Evolutionary conservation across 2,113 vertebrate genomes (phyloP), one percentile per base, ranked within the genome.

Genomic region (Microtus richardsoni): DNA sequence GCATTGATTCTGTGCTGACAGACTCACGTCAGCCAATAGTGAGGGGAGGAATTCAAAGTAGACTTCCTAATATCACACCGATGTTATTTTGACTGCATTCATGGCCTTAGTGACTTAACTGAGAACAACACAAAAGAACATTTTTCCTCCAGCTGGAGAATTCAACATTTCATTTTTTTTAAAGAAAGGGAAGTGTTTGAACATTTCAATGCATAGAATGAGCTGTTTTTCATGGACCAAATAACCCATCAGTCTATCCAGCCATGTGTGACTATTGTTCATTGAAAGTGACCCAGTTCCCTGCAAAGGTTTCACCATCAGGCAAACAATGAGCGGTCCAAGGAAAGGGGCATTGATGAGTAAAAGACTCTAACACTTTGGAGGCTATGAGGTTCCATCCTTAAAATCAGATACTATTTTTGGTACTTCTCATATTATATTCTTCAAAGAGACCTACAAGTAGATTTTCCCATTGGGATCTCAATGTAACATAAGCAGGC

Each of bases 221-320:
- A 96, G 33, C 68, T 70, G 4, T 95, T 91, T 58, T 96, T 92
- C 93, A 88, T 54, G 52, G 85, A 24, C 91, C 75, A 93, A 44
- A 66, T 92, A 39, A 94, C 73, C 41, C 95, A 2, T 88, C 58
- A 60, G 9, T 84, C 58, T 16, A 52, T 74, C 70, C 36, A 79
- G 62, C 6, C 83, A 33, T 13, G 39, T 86, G 49, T 77, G 64
- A 39, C 24, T 75, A 26, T 84, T 49, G 5, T 91, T 93, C 44
- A 68, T 4, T 60, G 74, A 90, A 19, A 60, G 21, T 73, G 30
- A 92, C 79, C 64, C 28, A 96, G 21, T 73, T 97, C 16, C n/a
- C 77, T 88, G 11, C 16, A 80, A 70, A 91, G 49, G 4, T 33
- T 19, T 93, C 33, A 33, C 39, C 30, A 62, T n/a, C 33, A 62